Base-by-base conservation (phyloP, 2,113 vertebrate species). In the Eulemur rufifrons region DNA sequence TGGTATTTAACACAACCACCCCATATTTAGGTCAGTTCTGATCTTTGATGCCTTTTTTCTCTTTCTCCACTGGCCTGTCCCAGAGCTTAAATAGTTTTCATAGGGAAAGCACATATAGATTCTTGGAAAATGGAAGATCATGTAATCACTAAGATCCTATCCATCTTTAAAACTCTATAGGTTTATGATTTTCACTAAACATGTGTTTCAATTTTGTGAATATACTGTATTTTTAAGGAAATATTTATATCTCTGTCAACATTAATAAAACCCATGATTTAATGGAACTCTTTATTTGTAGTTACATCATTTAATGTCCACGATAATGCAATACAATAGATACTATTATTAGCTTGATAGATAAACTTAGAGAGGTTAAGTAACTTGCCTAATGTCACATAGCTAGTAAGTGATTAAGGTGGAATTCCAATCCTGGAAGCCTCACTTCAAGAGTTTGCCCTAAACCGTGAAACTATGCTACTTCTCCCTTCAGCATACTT, bases 211-310 rank as follows among this genome's bases (percentile, higher is more conserved):
- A 39, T 39, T 68, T 74, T 73, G 18, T 47, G 56, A 66, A 29
- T 37, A 80, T 21, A 18, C 9, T 82, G 12, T 12, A 12, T 76
- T 91, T 94, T 81, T 52, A 81, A 59, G 81, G 25, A 47, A 52
- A 81, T 13, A 59, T 27, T 68, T 50, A 54, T 14, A 78, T n/a
- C 4, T 80, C 69, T 37, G 64, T 69, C 29, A 94, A 76, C 37
- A 66, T 37, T 87, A 45, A 37, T 84, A 78, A 77, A 92, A 52
- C 56, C 34, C 39, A 47, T 15, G n/a, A 87, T 50, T 81, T 50
- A 52, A 2, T 21, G 14, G 42, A 78, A 42, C 27, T 76, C 27
- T 61, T 74, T 64, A 71, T 68, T 5, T 87, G 15, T 4, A 66
- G 71, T 13, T 82, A 34, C 29, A 86, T 37, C n/a, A 69, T 17